These are phyloP conservation scores for Zootermopsis nevadensis DNA, from an alignment of 2,888 invertebrate genomes.

Conservation along the genomic window DNA sequence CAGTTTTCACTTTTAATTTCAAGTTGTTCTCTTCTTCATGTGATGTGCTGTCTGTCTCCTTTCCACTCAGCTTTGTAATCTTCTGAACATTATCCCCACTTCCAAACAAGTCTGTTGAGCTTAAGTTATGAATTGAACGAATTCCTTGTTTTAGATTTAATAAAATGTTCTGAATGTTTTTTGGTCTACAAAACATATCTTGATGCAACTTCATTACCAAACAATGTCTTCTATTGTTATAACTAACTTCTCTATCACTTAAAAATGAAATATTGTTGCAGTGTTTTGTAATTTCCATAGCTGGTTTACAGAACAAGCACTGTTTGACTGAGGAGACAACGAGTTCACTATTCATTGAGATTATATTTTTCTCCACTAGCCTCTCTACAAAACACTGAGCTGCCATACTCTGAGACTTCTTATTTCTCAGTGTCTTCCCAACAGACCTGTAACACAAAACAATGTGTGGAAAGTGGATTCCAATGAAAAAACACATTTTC, in stretches of 20 bases:
- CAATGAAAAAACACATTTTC: not conserved
- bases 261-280: not conserved
- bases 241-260: not conserved
- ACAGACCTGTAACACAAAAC: not conserved
- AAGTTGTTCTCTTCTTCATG: not conserved
- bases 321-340: not conserved
- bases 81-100: not conserved
- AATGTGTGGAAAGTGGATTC: not conserved
- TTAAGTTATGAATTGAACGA: not conserved
- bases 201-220: too few relatives aligned
- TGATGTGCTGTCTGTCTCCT: not conserved
- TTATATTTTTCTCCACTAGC: not conserved
- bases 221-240: too few relatives aligned
- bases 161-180: too few relatives aligned
- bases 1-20: not conserved
- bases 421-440: not conserved
- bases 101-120: not conserved
- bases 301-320: not conserved
- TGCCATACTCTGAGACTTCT: not conserved
- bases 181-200: too few relatives aligned
- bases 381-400: not conserved
- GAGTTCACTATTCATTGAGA: not conserved
- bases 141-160: too few relatives aligned
- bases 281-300: not conserved
- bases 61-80: not conserved